Evolutionary conservation across 2,797 vertebrate genomes (phyloP).

Genomic region (Enteromius afrohamiltoni): DNA sequence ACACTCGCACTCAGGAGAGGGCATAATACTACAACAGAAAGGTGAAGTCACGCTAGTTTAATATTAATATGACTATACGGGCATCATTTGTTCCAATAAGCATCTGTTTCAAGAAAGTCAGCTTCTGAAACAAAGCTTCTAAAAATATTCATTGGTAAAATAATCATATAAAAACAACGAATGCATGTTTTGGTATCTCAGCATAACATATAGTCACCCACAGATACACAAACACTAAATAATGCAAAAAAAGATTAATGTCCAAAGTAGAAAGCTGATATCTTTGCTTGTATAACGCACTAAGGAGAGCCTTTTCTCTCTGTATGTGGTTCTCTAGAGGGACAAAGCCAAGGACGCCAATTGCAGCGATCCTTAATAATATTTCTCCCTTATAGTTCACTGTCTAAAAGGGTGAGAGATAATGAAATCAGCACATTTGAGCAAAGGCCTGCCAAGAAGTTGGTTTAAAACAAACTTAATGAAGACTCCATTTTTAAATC

Average conservation of each 20-base stretch:
- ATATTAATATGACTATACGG: not conserved
- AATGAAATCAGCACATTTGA: slow-evolving; percentile 27
- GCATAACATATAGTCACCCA: not conserved
- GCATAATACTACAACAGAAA: slow-evolving; percentile 41
- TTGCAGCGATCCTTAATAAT: slow-evolving; percentile 31
- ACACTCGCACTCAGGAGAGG: slow-evolving; percentile 27
- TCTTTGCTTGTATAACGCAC: slow-evolving; percentile 13
- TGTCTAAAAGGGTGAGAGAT: not conserved
- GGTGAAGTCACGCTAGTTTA: slow-evolving; percentile 23
- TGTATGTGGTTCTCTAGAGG: slow-evolving; percentile 31
- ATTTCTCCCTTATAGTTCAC: slow-evolving; percentile 34
- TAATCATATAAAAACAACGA: not conserved
- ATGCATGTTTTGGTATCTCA: not conserved
- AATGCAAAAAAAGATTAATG: not conserved
- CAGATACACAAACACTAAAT: not conserved
- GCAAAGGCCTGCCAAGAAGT: not conserved
- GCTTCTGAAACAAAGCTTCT: not conserved
- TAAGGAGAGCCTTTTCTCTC: slow-evolving; percentile 46
- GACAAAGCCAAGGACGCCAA: slow-evolving; percentile 41
- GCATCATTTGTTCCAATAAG: not conserved
- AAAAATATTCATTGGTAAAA: not conserved
- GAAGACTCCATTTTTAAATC: not conserved
- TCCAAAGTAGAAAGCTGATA: slow-evolving; percentile 16
- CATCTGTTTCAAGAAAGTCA: not conserved
- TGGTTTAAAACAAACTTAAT: not conserved